Conservation (phyloP, 2,797 vertebrate genomes). For the Platyrinchus mystaceus region DNA sequence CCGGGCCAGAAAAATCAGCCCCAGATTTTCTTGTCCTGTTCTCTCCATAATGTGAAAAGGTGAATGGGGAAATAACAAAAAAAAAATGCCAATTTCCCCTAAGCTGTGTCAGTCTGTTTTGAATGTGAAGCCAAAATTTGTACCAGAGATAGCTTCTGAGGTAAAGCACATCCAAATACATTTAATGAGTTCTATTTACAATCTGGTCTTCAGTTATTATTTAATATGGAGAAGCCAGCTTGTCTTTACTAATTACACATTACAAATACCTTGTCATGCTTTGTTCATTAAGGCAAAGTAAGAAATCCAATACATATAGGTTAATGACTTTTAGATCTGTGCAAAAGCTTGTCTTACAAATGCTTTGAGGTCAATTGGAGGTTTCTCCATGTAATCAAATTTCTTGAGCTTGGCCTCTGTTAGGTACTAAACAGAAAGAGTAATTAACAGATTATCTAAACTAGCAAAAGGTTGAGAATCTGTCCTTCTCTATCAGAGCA, state of each 20-base stretch:
- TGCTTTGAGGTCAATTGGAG: not conserved
- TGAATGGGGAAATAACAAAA: not conserved
- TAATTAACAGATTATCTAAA: slow-evolving; percentile 23
- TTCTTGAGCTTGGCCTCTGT: not conserved
- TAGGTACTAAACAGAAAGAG: not conserved
- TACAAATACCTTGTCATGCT: slow-evolving; percentile 10
- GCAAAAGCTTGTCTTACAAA: not conserved
- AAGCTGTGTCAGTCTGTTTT: not conserved
- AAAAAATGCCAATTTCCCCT: not conserved
- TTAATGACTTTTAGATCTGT: slow-evolving; percentile 19
- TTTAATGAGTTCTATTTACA: slow-evolving; percentile 5
- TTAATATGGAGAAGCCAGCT: slow-evolving; percentile 13
- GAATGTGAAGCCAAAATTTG: not conserved
- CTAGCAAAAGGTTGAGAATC: not conserved
- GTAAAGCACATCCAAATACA: not conserved
- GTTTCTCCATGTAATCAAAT: not conserved
- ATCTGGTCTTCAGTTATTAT: slow-evolving; percentile 13
- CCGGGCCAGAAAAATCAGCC: not conserved
- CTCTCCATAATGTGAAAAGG: not conserved
- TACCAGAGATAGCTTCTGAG: not conserved
- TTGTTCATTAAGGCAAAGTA: not conserved
- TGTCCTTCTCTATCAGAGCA: not conserved
- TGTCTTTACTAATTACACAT: not conserved
- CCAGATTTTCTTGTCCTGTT: not conserved
- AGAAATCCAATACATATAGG: not conserved